phyloP scores from a whole-genome alignment of 64 coral and sea anemone species.

The Acropora tenuis region DNA sequence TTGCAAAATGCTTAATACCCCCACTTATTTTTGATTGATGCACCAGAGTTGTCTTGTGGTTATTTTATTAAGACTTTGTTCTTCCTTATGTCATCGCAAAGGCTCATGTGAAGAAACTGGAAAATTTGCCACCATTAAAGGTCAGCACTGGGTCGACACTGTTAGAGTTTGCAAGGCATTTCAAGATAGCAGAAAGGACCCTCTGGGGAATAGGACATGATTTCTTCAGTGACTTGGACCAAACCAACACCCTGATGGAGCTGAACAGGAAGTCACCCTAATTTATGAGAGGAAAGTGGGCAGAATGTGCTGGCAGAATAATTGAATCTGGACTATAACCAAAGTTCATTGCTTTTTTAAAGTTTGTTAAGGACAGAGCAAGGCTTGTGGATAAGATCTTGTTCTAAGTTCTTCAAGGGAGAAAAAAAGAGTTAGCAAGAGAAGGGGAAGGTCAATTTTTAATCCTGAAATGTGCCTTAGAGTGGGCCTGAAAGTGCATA shows the following conservation, averaged over 20 bases:
- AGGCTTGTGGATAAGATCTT: slow-evolving; percentile 70
- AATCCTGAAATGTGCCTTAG: too few relatives aligned
- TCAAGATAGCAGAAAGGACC: slow-evolving; percentile 46
- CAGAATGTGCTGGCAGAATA: slow-evolving; percentile 67
- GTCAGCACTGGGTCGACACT: slow-evolving; percentile 31
- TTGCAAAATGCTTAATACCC: too few relatives aligned
- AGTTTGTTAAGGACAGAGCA: slow-evolving; percentile 62
- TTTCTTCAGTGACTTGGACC: slow-evolving; percentile 53
- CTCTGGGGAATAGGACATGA: slow-evolving; percentile 58
- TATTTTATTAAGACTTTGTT: slow-evolving; percentile 76
- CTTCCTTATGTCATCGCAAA: slow-evolving; percentile 62
- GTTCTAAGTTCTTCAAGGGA: slow-evolving; percentile 7
- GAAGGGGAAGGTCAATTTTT: too few relatives aligned
- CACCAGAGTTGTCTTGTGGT: too few relatives aligned
- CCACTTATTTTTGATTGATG: too few relatives aligned
- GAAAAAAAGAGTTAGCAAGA: background rate
- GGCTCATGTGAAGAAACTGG: slow-evolving; percentile 45
- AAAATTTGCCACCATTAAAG: slow-evolving; percentile 34
- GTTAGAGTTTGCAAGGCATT: slow-evolving; percentile 45
- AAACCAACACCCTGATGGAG: slow-evolving; percentile 55
- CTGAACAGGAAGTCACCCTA: slow-evolving; percentile 62
- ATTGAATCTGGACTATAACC: slow-evolving; percentile 36
- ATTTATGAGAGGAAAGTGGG: slow-evolving; percentile 66
- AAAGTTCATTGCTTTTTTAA: slow-evolving; percentile 57
- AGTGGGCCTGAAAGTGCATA: too few relatives aligned